A percentile compares a stretch with the other conserved stretches of the same genome.
These are phyloP conservation scores for Pygoscelis adeliae DNA, from an alignment of 2,113 vertebrate species.

Conservation along the genomic window DNA sequence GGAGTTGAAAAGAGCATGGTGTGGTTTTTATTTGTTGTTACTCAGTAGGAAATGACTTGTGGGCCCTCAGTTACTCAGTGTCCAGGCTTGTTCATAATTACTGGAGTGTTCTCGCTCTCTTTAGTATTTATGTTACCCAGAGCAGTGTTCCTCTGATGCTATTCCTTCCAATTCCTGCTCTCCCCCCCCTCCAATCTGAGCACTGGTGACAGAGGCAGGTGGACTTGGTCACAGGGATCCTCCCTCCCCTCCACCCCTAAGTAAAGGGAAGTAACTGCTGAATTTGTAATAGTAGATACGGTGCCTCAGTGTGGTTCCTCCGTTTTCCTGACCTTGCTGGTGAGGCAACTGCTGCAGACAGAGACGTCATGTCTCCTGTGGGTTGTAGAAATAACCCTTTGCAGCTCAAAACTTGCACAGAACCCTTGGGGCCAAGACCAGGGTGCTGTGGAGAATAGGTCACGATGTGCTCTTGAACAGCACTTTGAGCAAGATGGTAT, in stretches of 20 bases:
- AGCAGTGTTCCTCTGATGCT: background rate
- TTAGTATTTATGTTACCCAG: background rate
- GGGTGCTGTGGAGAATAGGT: background rate
- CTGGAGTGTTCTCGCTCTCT: background rate
- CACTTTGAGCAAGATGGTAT: background rate
- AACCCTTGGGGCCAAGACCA: background rate
- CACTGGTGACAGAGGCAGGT: rapidly evolving
- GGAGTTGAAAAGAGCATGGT: background rate
- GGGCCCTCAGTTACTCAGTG: background rate
- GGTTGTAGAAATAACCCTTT: background rate
- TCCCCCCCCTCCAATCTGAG: background rate
- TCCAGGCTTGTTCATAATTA: background rate
- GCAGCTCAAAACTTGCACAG: background rate
- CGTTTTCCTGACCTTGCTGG: background rate
- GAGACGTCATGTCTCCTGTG: background rate
- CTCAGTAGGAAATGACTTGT: background rate
- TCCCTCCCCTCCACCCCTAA: background rate
- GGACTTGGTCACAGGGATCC: background rate
- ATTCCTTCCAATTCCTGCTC: background rate
- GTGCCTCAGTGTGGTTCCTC: background rate
- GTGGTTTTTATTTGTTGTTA: background rate
- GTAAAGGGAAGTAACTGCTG: background rate
- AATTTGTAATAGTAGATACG: background rate
- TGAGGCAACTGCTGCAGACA: background rate
- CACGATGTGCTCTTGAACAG: rapidly evolving